A percentile compares a stretch with the other conserved stretches of the same genome.
These are phyloP conservation scores for Paratilapia polleni DNA, from an alignment of 2,113 vertebrate species.

Conservation along the genomic window DNA sequence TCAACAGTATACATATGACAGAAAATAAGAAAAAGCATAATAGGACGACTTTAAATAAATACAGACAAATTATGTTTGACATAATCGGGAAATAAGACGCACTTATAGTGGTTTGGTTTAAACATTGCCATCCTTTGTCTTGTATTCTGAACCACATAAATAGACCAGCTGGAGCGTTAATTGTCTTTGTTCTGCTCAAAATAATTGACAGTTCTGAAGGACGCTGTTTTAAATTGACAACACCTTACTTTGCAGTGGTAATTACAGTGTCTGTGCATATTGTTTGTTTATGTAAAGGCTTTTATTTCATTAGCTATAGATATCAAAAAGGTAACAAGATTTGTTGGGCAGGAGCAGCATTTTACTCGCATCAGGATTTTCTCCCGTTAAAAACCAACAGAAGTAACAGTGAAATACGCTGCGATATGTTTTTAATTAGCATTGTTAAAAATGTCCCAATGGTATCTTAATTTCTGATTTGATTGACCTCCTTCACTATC, in stretches of 20 bases:
- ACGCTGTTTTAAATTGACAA: slow-evolving; percentile 46
- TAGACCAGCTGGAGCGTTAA: slow-evolving; percentile 45
- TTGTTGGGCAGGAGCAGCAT: slow-evolving; percentile 3
- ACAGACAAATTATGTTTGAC: slow-evolving; percentile 5
- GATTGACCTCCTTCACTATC: background rate
- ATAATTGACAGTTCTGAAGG: slow-evolving; percentile 47
- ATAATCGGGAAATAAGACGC: slow-evolving; percentile 12
- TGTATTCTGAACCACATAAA: slow-evolving; percentile 13
- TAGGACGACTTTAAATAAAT: slow-evolving; percentile 2
- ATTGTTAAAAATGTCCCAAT: background rate
- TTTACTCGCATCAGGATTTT: slow-evolving; percentile 2
- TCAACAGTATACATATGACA: background rate
- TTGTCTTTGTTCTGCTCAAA: slow-evolving; percentile 20
- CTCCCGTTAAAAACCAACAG: background rate
- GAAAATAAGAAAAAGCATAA: background rate
- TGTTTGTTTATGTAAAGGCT: slow-evolving; percentile 11
- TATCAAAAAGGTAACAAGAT: slow-evolving; percentile 2
- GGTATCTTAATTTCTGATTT: slow-evolving; percentile 14
- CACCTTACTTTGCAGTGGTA: slow-evolving; percentile 29
- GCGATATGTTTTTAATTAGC: slow-evolving; percentile 13
- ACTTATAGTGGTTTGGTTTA: background rate
- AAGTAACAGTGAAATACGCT: background rate
- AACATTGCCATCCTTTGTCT: slow-evolving; percentile 18
- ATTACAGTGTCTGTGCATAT: slow-evolving; percentile 37
- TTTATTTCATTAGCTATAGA: background rate